Evolutionary conservation across 2,113 vertebrate species (phyloP).

Genomic region (Brachypodius melanocephalos): DNA sequence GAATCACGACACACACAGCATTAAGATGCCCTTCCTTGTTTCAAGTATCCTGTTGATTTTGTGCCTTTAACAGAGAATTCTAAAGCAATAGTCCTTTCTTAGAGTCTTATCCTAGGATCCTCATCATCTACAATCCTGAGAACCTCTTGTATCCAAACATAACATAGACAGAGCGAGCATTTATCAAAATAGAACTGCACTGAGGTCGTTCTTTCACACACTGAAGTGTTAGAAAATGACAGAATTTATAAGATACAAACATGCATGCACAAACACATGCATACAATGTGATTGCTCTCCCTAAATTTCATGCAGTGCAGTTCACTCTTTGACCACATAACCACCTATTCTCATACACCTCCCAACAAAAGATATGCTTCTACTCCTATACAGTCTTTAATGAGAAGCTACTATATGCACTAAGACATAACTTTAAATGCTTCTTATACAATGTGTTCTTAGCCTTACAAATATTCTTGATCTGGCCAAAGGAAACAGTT

Average conservation of each 20-base stretch:
- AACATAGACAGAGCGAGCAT: background rate
- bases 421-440: background rate
- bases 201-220: background rate
- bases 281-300: background rate
- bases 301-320: accelerated
- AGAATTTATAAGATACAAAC: background rate
- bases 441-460: background rate
- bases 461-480: background rate
- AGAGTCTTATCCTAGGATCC: background rate
- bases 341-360: background rate
- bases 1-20: accelerated
- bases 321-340: background rate
- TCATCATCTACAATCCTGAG: background rate
- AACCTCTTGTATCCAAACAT: background rate
- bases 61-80: background rate
- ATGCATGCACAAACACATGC: accelerated
- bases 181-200: background rate
- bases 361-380: background rate
- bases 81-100: background rate
- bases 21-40: background rate
- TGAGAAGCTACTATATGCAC: no score
- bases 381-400: background rate
- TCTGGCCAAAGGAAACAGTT: background rate
- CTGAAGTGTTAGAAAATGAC: background rate
- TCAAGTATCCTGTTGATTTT: background rate